Conservation (phyloP, 2,113 vertebrate species). For the Numenius arquata region DNA sequence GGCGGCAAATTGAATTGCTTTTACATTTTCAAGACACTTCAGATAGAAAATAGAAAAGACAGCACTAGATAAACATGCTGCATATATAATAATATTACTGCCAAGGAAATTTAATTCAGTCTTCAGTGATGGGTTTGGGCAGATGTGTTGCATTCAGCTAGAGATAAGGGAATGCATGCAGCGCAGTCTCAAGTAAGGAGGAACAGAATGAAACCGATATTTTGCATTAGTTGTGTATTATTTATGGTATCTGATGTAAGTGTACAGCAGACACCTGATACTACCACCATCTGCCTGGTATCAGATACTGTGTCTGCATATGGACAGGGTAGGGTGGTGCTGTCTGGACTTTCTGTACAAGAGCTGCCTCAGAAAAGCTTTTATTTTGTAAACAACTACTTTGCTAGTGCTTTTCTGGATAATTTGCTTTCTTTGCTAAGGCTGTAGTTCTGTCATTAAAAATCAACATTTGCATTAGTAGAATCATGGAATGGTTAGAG, state of each 20-base stretch:
- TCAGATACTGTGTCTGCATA: background rate
- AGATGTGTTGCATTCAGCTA: conserved; percentile 51
- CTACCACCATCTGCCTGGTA: background rate
- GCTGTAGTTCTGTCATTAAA: background rate
- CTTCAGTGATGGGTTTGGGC: conserved; percentile 45
- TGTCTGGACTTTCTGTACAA: background rate
- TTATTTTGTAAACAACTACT: background rate
- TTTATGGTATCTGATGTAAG: conserved; percentile 65
- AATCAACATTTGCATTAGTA: background rate
- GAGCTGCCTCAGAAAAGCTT: background rate
- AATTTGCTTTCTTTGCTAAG: background rate
- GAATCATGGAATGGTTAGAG: background rate
- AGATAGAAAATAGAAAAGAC: conserved; percentile 54
- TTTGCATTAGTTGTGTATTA: conserved; percentile 64
- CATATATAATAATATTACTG: conserved; percentile 56
- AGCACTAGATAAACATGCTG: conserved; percentile 46
- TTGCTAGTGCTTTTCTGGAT: background rate
- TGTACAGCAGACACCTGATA: conserved; percentile 36
- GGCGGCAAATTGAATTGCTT: conserved; percentile 54
- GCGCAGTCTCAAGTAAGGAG: conserved; percentile 49
- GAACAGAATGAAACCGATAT: conserved; percentile 57
- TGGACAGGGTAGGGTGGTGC: background rate
- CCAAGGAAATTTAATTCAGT: conserved; percentile 64
- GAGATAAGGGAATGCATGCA: conserved; percentile 51
- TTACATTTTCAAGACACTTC: conserved; percentile 65